Conservation (phyloP, 2,113 vertebrate species). For the Ptilonorhynchus violaceus region DNA sequence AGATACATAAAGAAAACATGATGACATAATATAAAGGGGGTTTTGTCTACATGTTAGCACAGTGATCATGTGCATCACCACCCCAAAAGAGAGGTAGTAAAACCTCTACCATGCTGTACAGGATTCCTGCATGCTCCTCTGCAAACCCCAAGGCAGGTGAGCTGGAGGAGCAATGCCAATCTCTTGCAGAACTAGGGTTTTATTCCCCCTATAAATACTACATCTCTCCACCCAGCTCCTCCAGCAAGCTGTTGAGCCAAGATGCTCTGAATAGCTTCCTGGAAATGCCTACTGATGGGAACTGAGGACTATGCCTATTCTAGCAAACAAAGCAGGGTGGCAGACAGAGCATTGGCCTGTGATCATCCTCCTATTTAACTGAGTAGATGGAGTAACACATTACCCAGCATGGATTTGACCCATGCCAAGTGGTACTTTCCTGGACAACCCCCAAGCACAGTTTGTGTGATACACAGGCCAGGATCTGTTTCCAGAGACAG, state of each 20-base stretch:
- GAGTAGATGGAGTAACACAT: neutral
- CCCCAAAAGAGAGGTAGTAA: neutral
- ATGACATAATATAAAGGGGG: neutral
- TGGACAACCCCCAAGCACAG: neutral
- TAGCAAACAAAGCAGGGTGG: neutral
- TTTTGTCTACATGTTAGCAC: neutral
- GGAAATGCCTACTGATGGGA: neutral
- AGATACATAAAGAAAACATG: neutral
- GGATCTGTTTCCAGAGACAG: neutral
- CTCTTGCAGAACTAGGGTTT: neutral
- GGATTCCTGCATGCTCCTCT: neutral
- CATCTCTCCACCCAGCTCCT: neutral
- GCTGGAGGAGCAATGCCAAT: neutral
- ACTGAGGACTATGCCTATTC: neutral
- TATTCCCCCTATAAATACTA: neutral
- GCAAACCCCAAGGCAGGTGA: neutral
- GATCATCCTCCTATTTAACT: neutral
- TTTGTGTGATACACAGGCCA: neutral
- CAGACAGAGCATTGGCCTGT: neutral
- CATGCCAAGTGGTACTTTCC: neutral
- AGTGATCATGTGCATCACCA: neutral
- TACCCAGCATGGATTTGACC: neutral
- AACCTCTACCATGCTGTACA: neutral
- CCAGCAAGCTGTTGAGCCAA: constrained; percentile 24
- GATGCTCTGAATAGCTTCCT: neutral